A percentile compares a stretch with the other conserved stretches of the same genome.
These are phyloP conservation scores for Octopus bimaculoides DNA, from an alignment of 1,140 invertebrate genomes.

Conservation along the genomic window DNA sequence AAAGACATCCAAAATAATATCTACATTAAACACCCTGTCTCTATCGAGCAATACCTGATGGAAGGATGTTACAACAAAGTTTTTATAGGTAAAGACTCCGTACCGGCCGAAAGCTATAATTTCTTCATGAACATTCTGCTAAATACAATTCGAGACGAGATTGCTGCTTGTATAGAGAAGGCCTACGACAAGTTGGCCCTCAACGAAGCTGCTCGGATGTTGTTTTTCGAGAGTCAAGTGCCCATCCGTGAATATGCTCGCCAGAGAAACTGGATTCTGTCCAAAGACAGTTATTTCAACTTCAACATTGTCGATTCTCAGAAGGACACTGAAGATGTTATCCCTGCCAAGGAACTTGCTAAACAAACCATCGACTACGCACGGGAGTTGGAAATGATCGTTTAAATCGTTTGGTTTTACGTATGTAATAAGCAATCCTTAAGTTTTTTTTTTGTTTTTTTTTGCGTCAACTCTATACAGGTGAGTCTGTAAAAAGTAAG, in stretches of 20 bases:
- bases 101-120: conserved; percentile 93
- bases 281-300: conserved; percentile 75
- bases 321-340: conserved; percentile 71
- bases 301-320: conserved; percentile 68
- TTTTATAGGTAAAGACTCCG: conserved; percentile 85
- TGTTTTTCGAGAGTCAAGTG: conserved; percentile 74
- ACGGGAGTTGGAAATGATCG: conserved; percentile 98
- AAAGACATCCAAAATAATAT: conserved; percentile 87
- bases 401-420: conserved; percentile 60
- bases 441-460: too few species aligned
- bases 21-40: conserved; percentile 92
- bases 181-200: conserved; percentile 89
- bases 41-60: conserved; percentile 97
- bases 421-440: too few species aligned
- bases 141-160: conserved; percentile 91
- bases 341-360: conserved; percentile 85
- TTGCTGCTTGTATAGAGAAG: conserved; percentile 93
- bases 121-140: conserved; percentile 97
- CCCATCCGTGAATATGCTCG: conserved; percentile 76
- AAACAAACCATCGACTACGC: conserved; percentile 96
- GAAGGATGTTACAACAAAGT: conserved; percentile 99
- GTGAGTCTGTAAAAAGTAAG: too few species aligned
- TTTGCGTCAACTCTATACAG: too few species aligned
- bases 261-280: conserved; percentile 73
- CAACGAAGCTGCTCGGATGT: conserved; percentile 82